Evolutionary conservation across 2,888 invertebrate genomes (phyloP).

Genomic region (Lycophotia porphyrea): DNA sequence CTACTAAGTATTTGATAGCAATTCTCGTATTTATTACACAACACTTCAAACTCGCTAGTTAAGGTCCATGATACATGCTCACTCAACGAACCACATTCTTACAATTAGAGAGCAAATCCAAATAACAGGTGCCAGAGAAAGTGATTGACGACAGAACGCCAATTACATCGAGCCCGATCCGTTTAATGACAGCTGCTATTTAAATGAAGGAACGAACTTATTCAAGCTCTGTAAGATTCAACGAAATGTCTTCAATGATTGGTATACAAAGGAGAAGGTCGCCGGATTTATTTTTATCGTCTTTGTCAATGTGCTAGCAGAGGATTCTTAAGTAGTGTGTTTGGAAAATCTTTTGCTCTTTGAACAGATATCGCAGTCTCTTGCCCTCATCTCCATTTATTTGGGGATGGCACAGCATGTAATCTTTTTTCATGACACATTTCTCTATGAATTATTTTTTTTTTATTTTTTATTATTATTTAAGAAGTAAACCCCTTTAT

Average conservation of each 20-base stretch:
- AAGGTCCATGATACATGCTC: constrained; percentile 24
- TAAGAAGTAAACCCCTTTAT: neutral
- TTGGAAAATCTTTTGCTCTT: neutral
- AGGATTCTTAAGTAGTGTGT: neutral
- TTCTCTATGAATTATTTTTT: neutral
- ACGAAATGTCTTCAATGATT: constrained; percentile 21
- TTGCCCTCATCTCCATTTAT: neutral
- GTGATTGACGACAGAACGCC: constrained; percentile 65
- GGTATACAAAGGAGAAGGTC: constrained; percentile 8
- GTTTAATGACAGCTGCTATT: constrained; percentile 44
- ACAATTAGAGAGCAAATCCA: constrained; percentile 63
- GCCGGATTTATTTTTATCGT: constrained; percentile 22
- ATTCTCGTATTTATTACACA: constrained; percentile 28
- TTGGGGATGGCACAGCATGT: neutral
- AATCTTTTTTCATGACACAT: no score
- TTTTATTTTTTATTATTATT: no score
- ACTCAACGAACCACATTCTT: constrained; percentile 58
- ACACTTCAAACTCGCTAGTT: constrained; percentile 25
- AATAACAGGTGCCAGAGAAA: constrained; percentile 64
- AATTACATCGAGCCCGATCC: constrained; percentile 62
- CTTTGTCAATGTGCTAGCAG: neutral
- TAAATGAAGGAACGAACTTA: constrained; percentile 39
- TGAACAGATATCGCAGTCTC: neutral
- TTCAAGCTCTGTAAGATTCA: constrained; percentile 28
- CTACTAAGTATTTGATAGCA: neutral